Evolutionary conservation across 1,140 invertebrate species (phyloP).

Genomic region (Diorhabda sublineata): DNA sequence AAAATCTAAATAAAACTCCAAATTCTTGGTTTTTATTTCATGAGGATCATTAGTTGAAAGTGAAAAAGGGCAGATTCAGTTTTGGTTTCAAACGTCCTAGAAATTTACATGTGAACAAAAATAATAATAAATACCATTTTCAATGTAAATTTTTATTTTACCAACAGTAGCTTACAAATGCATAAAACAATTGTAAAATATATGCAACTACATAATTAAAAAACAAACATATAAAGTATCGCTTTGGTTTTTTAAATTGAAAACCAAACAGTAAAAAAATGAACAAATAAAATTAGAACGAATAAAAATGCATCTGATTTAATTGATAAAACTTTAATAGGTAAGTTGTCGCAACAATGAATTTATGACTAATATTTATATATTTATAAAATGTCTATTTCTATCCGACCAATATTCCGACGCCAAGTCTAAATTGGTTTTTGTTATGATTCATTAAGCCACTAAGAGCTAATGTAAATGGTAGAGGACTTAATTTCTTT

Average conservation of each 20-base stretch:
- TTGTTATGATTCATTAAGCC: constrained; percentile 90
- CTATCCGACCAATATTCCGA: constrained; percentile 83
- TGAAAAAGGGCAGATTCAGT: no score
- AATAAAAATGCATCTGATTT: constrained; percentile 13
- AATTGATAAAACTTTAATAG: constrained; percentile 21
- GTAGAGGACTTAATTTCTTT: constrained; percentile 87
- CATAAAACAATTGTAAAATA: constrained; percentile 5
- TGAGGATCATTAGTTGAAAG: no score
- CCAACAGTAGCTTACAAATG: background rate
- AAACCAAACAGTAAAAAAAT: background rate
- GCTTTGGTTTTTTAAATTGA: no score
- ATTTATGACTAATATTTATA: constrained; percentile 14
- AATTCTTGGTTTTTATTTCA: no score
- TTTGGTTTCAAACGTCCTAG: no score
- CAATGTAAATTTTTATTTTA: background rate
- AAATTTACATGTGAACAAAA: background rate
- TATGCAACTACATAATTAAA: background rate
- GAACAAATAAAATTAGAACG: background rate
- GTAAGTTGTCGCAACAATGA: constrained; percentile 17
- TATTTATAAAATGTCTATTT: background rate
- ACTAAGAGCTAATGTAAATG: constrained; percentile 90
- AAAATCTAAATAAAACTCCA: no score
- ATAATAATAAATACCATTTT: background rate
- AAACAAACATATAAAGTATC: background rate
- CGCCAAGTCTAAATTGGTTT: constrained; percentile 81